Conservation (phyloP, 2,888 invertebrate species). For the Rhingia rostrata region DNA sequence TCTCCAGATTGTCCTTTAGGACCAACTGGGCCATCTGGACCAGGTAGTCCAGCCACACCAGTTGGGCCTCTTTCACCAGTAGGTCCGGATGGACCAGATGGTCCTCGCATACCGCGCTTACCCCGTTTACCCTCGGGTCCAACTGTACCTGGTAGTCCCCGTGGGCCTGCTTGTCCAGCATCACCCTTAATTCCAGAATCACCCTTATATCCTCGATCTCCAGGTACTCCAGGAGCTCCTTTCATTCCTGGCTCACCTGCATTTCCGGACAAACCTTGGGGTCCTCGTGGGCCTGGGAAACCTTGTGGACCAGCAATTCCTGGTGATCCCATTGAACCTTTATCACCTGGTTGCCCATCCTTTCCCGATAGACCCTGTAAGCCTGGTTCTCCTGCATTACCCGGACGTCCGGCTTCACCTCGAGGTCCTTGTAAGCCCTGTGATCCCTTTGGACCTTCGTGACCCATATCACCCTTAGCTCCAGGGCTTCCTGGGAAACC, state of each 20-base stretch:
- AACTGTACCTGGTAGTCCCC: constrained; percentile 89
- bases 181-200: constrained; percentile 91
- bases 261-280: constrained; percentile 89
- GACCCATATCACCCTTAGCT: constrained; percentile 91
- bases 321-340: constrained; percentile 89
- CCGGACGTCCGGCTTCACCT: constrained; percentile 91
- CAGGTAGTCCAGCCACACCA: constrained; percentile 87
- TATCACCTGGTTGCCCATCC: constrained; percentile 92
- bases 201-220: constrained; percentile 92
- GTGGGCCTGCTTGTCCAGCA: constrained; percentile 87
- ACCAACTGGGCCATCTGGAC: constrained; percentile 90
- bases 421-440: constrained; percentile 92
- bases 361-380: constrained; percentile 89
- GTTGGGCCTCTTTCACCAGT: constrained; percentile 86
- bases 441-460: constrained; percentile 90
- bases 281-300: constrained; percentile 91
- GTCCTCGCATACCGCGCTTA: constrained; percentile 90
- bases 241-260: constrained; percentile 89
- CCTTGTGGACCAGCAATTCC: constrained; percentile 91
- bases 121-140: constrained; percentile 92
- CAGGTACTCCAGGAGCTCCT: constrained; percentile 89
- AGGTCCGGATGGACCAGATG: constrained; percentile 88
- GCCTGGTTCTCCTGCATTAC: constrained; percentile 90
- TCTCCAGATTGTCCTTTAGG: constrained; percentile 90
- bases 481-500: constrained; percentile 93